Conservation (phyloP, 2,113 vertebrate genomes). For the Neomonachus schauinslandi region DNA sequence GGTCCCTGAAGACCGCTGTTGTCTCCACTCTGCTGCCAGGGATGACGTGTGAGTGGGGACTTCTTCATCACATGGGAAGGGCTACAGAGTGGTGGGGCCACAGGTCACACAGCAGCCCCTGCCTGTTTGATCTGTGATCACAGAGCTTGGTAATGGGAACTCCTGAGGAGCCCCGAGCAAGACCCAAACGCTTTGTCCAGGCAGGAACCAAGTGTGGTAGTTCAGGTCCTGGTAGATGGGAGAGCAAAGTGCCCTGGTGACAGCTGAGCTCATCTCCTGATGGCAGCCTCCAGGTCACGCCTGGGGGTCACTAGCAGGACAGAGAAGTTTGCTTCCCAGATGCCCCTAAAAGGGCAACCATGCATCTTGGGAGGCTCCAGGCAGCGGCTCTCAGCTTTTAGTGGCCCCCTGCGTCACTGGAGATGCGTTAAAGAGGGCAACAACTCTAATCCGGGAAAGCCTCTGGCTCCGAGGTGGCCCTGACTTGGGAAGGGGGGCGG, state of each 20-base stretch:
- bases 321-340: neutral
- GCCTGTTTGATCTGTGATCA: neutral
- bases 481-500: neutral
- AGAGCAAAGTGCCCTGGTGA: neutral
- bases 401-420: neutral
- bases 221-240: fast-evolving
- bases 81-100: fast-evolving
- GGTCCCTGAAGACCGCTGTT: neutral
- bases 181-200: neutral
- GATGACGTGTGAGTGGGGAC: neutral
- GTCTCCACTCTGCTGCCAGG: fast-evolving
- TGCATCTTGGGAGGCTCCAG: neutral
- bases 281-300: fast-evolving
- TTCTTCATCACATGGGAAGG: neutral
- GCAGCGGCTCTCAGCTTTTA: fast-evolving
- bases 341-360: fast-evolving
- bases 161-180: fast-evolving
- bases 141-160: neutral
- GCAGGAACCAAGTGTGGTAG: fast-evolving
- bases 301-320: neutral
- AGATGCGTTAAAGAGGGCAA: neutral
- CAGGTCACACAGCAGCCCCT: fast-evolving
- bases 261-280: neutral
- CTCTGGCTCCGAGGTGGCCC: neutral
- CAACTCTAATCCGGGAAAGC: fast-evolving